phyloP scores from a whole-genome alignment of 1,140 invertebrate species.

The Bicyclus anynana region DNA sequence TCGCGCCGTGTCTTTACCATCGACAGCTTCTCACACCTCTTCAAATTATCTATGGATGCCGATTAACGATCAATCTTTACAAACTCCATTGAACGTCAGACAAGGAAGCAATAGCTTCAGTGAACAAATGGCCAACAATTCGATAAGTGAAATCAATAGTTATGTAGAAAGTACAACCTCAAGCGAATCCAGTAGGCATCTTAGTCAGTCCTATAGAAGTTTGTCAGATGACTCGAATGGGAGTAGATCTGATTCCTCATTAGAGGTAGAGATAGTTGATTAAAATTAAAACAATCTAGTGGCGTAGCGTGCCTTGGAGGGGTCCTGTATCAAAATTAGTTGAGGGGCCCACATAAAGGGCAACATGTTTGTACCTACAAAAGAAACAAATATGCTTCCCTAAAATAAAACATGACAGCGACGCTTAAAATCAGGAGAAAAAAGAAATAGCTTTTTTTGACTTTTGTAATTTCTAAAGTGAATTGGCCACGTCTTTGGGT shows the following conservation, averaged over 20 bases:
- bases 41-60: conserved; percentile 17
- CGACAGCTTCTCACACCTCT: conserved; percentile 27
- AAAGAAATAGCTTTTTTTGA: too few species aligned
- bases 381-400: too few species aligned
- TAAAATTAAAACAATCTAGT: background rate
- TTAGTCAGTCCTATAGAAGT: background rate
- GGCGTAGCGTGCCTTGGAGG: too few species aligned
- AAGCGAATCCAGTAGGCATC: conserved; percentile 3
- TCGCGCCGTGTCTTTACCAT: conserved; percentile 43
- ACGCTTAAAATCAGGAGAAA: too few species aligned
- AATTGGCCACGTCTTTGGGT: too few species aligned
- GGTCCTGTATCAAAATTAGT: too few species aligned
- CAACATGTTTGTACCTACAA: too few species aligned
- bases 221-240: conserved; percentile 25
- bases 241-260: conserved; percentile 33
- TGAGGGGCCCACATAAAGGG: too few species aligned
- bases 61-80: conserved; percentile 3
- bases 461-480: too few species aligned
- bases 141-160: background rate
- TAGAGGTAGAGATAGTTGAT: background rate
- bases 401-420: too few species aligned
- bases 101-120: background rate
- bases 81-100: background rate
- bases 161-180: conserved; percentile 2
- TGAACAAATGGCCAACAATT: background rate